Conservation (phyloP, 2,797 vertebrate species). For the Pipistrellus pipistrellus region DNA sequence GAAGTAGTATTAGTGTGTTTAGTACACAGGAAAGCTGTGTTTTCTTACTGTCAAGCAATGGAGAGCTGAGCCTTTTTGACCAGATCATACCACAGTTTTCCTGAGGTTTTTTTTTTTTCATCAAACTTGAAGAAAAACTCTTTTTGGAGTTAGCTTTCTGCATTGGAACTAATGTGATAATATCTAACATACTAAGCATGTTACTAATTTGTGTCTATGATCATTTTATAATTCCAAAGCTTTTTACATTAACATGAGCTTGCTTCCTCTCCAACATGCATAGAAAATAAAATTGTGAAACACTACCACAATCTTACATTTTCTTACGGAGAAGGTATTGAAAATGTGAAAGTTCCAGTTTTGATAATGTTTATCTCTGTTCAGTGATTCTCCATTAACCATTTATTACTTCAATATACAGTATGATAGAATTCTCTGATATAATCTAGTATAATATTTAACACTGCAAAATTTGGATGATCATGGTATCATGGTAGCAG, state of each 20-base stretch:
- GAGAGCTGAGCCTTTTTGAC: neutral
- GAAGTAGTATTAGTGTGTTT: neutral
- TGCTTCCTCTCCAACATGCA: neutral
- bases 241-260: neutral
- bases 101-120: neutral
- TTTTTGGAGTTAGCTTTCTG: neutral
- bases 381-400: neutral
- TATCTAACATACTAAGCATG: neutral
- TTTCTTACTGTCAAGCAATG: neutral
- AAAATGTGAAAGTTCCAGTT: neutral
- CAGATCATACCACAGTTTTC: neutral
- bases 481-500: neutral
- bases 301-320: conserved; percentile 3
- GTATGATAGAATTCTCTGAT: neutral
- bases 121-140: conserved; percentile 2
- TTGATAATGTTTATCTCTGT: neutral
- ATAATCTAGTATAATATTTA: neutral
- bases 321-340: neutral
- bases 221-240: neutral
- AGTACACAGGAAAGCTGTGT: neutral
- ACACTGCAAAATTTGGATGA: neutral
- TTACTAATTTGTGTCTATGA: neutral
- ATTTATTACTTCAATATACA: neutral
- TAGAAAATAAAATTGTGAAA: neutral
- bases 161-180: neutral